A percentile compares a stretch with the other conserved stretches of the same genome.
Conservation (phyloP, 2,797 vertebrate species). For the Rhabdomys pumilio region DNA sequence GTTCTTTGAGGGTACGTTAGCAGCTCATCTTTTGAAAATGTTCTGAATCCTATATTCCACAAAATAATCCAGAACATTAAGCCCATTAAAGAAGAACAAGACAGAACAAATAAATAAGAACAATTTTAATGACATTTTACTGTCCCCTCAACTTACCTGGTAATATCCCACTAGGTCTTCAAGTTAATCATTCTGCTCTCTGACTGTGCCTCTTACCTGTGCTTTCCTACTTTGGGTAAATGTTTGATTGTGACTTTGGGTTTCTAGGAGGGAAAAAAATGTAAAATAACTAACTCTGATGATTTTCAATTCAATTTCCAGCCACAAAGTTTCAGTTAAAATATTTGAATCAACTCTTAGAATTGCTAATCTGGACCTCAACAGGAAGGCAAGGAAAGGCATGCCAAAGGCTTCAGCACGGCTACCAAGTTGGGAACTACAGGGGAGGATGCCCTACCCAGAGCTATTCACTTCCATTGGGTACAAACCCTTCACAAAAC, state of each 20-base stretch:
- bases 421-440: background rate
- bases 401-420: background rate
- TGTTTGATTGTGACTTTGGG: background rate
- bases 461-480: constrained; percentile 1
- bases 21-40: constrained; percentile 75
- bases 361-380: constrained; percentile 27
- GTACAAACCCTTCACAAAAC: constrained; percentile 39
- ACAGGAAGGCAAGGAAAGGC: background rate
- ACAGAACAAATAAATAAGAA: constrained; percentile 51
- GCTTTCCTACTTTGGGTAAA: background rate
- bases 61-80: constrained; percentile 60
- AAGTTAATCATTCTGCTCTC: background rate
- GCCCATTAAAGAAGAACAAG: constrained; percentile 50
- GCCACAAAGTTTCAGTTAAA: constrained; percentile 3
- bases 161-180: background rate
- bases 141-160: constrained; percentile 66
- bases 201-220: background rate
- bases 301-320: constrained; percentile 28
- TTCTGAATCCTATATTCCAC: constrained; percentile 68
- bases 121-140: constrained; percentile 58
- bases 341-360: constrained; percentile 35
- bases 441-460: background rate
- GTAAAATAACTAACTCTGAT: background rate
- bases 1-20: constrained; percentile 79
- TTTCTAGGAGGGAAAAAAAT: background rate